Evolutionary conservation across 2,888 invertebrate genomes (phyloP), one percentile per base, ranked within the genome.

Genomic region (Epistrophella euchroma): DNA sequence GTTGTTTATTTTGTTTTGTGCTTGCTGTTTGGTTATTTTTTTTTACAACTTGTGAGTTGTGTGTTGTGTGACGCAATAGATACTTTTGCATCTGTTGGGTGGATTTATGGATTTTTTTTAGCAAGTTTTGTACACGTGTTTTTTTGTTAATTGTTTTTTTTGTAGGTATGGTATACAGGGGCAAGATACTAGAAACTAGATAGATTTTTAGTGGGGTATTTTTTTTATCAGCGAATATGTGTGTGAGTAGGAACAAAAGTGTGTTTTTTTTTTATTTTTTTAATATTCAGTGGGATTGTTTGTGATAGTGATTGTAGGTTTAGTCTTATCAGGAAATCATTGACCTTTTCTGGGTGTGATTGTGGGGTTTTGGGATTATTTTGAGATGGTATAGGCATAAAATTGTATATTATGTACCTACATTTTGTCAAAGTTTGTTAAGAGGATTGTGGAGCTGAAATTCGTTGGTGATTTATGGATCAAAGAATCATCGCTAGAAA

Each of bases 251-350:
- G 43, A 35, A 35, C 28, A 55, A 55, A 32, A 43, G n/a, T 40
- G 60, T 40, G 15, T 32, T 28, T 55, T 11, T 56, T 17, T 56
- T 17, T 32, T 32, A 2, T n/a, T 55, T n/a, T 28, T n/a, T 56
- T 56, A 2, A 10, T 25, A 37, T 1, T 7, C 10, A 15, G 43
- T 17, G n/a, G 37, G 19, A 50, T 47, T 60, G 40, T n/a, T 55
- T 45, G 37, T 73, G 56, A 55, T 76, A 76, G 73, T 50, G 19
- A 37, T 40, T 52, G 35, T 4, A 45, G 35, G 76, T 22, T 47
- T 19, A 80, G 72, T 85, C 80, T 85, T 85, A 85, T 85, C 80
- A 78, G 78, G 58, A 78, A 86, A 82, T 71, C 86, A 86, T 82
- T 86, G 81, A 86, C 81, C 86, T 86, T 82, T 80, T 68, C 37